These are phyloP conservation scores for Sebastes alutus DNA, from an alignment of 2,797 vertebrate species.

Conservation along the genomic window DNA sequence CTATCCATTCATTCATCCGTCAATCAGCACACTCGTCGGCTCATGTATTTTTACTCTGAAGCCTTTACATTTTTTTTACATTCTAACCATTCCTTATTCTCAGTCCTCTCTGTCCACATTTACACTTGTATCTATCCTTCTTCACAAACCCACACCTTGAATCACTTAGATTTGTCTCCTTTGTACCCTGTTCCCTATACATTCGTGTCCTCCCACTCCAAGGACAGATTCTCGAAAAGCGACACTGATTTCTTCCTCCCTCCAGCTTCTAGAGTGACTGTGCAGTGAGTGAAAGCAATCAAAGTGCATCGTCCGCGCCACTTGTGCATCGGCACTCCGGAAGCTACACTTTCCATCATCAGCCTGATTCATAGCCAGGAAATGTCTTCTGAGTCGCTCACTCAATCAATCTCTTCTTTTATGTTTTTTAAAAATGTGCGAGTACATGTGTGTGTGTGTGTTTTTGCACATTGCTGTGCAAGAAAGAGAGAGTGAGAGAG, in stretches of 20 bases:
- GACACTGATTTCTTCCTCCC: conserved; percentile 45
- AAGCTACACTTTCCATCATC: conserved; percentile 59
- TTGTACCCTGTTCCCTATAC: neutral
- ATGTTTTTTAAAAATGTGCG: neutral
- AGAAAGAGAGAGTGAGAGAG: conserved; percentile 3
- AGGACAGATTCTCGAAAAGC: conserved; percentile 27
- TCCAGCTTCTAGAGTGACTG: conserved; percentile 29
- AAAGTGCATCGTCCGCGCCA: conserved; percentile 34
- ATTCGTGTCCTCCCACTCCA: conserved; percentile 14
- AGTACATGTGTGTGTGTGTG: neutral
- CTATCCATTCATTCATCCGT: conserved; percentile 14
- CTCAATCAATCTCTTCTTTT: conserved; percentile 28
- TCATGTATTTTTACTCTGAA: neutral
- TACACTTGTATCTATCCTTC: neutral
- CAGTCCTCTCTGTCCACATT: neutral
- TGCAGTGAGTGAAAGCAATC: conserved; percentile 60
- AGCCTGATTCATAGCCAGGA: conserved; percentile 58
- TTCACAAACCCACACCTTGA: neutral
- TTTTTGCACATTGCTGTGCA: conserved; percentile 5
- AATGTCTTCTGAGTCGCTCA: conserved; percentile 37
- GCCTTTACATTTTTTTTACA: neutral
- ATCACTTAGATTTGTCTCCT: neutral
- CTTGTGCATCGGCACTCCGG: conserved; percentile 44
- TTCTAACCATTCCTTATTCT: neutral
- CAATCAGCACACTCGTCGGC: neutral